Conservation (phyloP, 1,140 invertebrate species). For the Calosoma granatense region DNA sequence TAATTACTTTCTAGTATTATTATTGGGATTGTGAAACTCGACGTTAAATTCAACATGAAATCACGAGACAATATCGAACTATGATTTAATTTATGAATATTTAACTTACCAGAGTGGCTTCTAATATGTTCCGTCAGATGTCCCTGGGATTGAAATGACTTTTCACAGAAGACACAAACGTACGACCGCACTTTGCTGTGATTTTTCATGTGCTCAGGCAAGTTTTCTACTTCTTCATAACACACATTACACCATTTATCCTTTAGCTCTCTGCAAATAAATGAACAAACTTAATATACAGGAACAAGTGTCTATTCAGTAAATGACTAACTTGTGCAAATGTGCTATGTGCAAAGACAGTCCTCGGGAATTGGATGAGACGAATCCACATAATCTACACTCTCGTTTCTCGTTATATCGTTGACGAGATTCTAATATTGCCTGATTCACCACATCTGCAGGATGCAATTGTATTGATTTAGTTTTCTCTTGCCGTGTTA, state of each 20-base stretch:
- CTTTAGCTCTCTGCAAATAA: conserved; percentile 12
- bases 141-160: background rate
- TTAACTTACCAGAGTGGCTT: conserved; percentile 12
- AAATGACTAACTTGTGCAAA: conserved; percentile 13
- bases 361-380: conserved; percentile 10
- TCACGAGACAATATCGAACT: too few relatives aligned
- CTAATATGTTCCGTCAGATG: conserved; percentile 13
- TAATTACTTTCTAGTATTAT: too few relatives aligned
- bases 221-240: conserved; percentile 12
- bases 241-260: conserved; percentile 14
- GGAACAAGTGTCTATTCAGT: background rate
- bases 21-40: too few relatives aligned
- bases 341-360: conserved; percentile 13
- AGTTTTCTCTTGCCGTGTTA: background rate
- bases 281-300: background rate
- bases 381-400: conserved; percentile 9
- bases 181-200: conserved; percentile 1
- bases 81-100: background rate
- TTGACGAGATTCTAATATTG: background rate
- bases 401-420: background rate
- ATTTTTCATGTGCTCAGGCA: conserved; percentile 1
- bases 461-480: background rate
- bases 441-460: background rate
- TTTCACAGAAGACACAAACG: conserved; percentile 13
- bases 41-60: too few relatives aligned